A percentile compares a stretch with the other conserved stretches of the same genome.
Evolutionary conservation across 2,888 invertebrate genomes (phyloP).

Genomic region (Brachypterus glaber): DNA sequence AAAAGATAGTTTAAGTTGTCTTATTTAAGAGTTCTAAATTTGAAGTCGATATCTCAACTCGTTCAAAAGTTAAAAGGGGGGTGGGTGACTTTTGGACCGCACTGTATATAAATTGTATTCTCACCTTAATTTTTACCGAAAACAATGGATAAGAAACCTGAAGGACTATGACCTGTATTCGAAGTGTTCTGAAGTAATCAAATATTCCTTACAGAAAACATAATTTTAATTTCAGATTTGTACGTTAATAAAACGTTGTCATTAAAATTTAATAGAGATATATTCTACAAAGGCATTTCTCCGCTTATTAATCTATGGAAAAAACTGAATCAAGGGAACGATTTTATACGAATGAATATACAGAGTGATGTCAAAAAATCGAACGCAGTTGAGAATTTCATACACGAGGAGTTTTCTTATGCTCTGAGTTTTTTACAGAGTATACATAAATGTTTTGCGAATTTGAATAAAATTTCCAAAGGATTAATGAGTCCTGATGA

Average conservation of each 20-base stretch:
- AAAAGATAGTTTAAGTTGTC: too few relatives aligned
- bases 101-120: too few relatives aligned
- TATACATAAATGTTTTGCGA: constrained; percentile 51
- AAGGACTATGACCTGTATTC: too few relatives aligned
- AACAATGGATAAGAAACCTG: too few relatives aligned
- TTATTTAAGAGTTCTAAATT: too few relatives aligned
- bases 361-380: constrained; percentile 15
- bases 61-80: too few relatives aligned
- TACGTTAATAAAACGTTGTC: constrained; percentile 9
- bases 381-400: constrained; percentile 50
- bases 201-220: constrained; percentile 11
- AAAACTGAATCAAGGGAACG: constrained; percentile 54
- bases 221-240: constrained; percentile 20
- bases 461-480: constrained; percentile 51
- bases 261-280: constrained; percentile 27
- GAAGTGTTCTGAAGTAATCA: not conserved
- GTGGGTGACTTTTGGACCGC: too few relatives aligned
- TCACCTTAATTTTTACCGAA: too few relatives aligned
- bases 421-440: constrained; percentile 50
- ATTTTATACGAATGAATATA: constrained; percentile 31
- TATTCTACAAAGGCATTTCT: constrained; percentile 52
- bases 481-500: constrained; percentile 45
- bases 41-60: too few relatives aligned
- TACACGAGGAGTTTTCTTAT: constrained; percentile 52
- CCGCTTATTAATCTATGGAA: constrained; percentile 77